Evolutionary conservation across 92 coral and sea anemone genomes (phyloP).

Genomic region (Isaurus tuberculatus): DNA sequence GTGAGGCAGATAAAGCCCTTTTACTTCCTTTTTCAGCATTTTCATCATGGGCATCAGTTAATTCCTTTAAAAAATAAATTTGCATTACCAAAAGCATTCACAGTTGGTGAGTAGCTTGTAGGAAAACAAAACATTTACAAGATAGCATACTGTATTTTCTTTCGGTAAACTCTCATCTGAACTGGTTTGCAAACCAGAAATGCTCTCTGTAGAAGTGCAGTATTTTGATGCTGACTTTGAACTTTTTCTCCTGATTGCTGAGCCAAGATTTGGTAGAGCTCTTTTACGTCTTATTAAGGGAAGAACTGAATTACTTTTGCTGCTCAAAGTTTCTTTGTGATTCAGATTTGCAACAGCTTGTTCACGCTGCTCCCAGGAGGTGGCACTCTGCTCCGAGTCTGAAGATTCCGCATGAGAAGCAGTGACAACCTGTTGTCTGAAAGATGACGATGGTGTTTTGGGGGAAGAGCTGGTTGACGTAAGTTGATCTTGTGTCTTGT

Average conservation of each 20-base stretch:
- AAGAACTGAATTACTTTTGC: conserved; percentile 7
- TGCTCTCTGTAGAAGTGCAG: conserved; percentile 38
- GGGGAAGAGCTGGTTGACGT: not conserved
- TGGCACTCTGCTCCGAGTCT: not conserved
- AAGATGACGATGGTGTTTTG: not conserved
- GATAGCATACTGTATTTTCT: conserved; percentile 24
- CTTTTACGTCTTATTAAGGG: conserved; percentile 66
- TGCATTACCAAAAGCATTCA: no score
- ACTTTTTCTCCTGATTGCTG: conserved; percentile 61
- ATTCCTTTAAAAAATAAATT: not conserved
- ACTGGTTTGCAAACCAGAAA: not conserved
- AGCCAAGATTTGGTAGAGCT: conserved; percentile 75
- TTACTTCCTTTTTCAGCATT: no score
- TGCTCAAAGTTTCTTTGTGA: not conserved
- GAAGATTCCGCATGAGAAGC: conserved; percentile 32
- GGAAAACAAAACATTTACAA: not conserved
- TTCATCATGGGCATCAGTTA: no score
- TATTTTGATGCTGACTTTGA: conserved; percentile 64
- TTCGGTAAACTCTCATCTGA: conserved; percentile 14
- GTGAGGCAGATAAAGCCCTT: no score
- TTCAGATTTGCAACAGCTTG: conserved; percentile 29
- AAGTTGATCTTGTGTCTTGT: conserved; percentile 19
- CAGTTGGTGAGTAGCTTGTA: no score
- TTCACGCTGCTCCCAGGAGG: conserved; percentile 1
- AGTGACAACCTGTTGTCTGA: not conserved